Evolutionary conservation across 2,888 invertebrate genomes (phyloP), one percentile per base, ranked within the genome.

Genomic region (Drosophila nr. fundita): DNA sequence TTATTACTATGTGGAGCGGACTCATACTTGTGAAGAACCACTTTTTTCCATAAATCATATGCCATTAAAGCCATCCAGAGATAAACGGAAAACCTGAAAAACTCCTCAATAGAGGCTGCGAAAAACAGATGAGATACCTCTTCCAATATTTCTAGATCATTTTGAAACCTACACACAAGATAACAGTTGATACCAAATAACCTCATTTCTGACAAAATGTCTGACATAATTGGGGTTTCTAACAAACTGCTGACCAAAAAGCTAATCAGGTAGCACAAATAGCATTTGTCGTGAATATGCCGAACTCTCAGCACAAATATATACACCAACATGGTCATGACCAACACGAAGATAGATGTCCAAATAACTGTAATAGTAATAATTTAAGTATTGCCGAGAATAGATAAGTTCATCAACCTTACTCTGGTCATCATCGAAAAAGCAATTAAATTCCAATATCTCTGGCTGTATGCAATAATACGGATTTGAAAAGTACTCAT

Each of bases 271-370:
- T 96, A 96, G 53, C 95, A 95, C 95, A 96, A 95, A 61, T 96
- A 92, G 15, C 95, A 95, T 93, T 95, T 94, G 21, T 96, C 96
- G 86, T 96, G 96, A 4, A 96, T 93, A 92, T 96, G 96, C 67
- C 95, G 92, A 45, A 96, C 91, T 71, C 96, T 96, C 0, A 96
- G 95, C 59, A 96, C 94, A 48, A 95, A 92, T 0, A 95, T 95
- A 91, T 96, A 96, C 8, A 96, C 95, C 59, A 95, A 24, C 2
- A 50, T 52, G 13, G 30, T 52, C 4, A 24, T 15, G 30, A 61
- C 4, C 61, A 61, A 7, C 1, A 32, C 3, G 11, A 38, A 30
- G 5, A 50, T 10, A 15, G 15, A 24, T 15, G 4, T 18, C 4
- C 30, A 29, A 4, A 27, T n/a, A 4, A n/a, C 60, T 61, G 50